Evolutionary conservation across 2,797 vertebrate genomes (phyloP).

Genomic region (Rhinichthys osculus): DNA sequence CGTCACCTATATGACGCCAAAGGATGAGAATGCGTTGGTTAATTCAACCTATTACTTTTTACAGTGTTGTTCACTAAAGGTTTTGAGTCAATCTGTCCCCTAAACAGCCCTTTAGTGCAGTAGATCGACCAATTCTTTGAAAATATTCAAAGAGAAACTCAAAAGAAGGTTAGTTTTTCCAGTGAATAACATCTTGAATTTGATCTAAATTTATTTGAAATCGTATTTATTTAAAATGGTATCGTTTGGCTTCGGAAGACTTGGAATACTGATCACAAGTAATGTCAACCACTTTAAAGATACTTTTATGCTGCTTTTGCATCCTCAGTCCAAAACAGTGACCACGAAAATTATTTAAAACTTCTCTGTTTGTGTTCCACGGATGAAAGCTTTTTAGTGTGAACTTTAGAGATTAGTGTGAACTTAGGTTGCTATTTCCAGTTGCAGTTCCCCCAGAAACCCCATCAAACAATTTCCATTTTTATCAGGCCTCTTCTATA

Average conservation of each 20-base stretch:
- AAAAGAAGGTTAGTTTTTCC: neutral
- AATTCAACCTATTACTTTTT: too few species aligned
- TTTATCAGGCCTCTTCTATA: neutral
- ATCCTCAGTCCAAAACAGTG: neutral
- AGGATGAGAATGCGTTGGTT: too few species aligned
- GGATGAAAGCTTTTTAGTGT: neutral
- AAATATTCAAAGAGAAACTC: neutral
- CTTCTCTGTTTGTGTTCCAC: neutral
- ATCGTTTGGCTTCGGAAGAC: neutral
- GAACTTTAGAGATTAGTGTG: neutral
- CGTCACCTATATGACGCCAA: too few species aligned
- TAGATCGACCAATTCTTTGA: neutral
- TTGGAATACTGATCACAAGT: neutral
- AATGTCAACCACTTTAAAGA: neutral
- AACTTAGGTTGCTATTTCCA: neutral
- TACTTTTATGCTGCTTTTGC: neutral
- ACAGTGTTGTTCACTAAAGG: too few species aligned
- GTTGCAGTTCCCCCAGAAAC: neutral
- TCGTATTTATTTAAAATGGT: neutral
- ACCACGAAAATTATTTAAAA: neutral
- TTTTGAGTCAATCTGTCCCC: neutral
- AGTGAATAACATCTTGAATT: neutral
- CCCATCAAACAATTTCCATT: constrained; percentile 13
- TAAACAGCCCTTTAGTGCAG: neutral
- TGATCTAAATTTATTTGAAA: neutral